Conservation (phyloP, 2,888 invertebrate species). For the Eupithecia exiguata region DNA sequence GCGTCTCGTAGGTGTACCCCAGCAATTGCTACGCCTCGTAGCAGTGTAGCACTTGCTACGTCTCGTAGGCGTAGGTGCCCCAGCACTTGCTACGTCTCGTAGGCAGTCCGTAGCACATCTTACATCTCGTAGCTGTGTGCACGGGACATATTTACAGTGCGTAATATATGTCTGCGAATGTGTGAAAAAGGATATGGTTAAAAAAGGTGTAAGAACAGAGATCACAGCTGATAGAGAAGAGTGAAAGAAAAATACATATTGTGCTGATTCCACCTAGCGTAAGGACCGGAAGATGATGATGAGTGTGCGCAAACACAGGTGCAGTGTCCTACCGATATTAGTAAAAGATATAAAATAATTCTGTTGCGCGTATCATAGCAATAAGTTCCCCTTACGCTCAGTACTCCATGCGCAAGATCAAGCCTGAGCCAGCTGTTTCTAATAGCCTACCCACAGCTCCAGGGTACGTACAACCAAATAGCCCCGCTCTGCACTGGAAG, state of each 20-base stretch:
- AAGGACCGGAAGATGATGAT: background rate
- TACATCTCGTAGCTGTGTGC: background rate
- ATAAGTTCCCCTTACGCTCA: background rate
- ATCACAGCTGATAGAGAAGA: no score
- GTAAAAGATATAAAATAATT: background rate
- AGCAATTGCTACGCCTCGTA: no score
- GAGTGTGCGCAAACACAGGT: background rate
- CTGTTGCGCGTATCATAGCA: background rate
- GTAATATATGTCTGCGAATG: no score
- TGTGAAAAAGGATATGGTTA: no score
- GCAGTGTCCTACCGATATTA: background rate
- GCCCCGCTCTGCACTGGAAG: slow-evolving; percentile 18
- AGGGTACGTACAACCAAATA: slow-evolving; percentile 14
- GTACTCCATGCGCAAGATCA: background rate
- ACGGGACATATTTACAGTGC: no score
- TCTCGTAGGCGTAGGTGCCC: no score
- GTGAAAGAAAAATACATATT: no score
- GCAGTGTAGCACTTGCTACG: no score
- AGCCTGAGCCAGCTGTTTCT: background rate
- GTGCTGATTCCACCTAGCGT: no score
- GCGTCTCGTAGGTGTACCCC: no score
- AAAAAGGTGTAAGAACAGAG: no score
- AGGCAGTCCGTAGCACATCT: background rate
- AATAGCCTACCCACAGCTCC: background rate
- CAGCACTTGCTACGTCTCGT: no score